phyloP scores from a whole-genome alignment of 37 sponge, comb jelly and placozoan species.

The Axinella damicornis region DNA sequence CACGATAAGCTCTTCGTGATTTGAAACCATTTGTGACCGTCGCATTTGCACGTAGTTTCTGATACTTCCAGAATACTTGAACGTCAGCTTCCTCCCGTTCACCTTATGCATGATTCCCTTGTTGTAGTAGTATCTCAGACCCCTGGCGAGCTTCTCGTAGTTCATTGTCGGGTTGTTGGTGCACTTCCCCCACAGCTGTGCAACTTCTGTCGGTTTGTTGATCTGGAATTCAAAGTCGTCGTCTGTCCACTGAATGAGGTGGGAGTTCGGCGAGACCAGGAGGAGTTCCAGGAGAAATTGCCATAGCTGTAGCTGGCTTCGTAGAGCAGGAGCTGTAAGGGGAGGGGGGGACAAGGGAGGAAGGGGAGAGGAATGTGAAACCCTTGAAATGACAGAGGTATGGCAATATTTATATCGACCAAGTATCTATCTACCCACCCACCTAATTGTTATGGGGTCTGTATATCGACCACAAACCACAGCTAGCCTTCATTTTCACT shows the following conservation, averaged over 20 bases:
- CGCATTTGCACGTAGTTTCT: constrained; percentile 40
- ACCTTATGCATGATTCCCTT: constrained; percentile 88
- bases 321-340: background rate
- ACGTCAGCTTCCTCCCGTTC: constrained; percentile 71
- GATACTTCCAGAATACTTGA: constrained; percentile 27
- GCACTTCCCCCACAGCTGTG: constrained; percentile 87
- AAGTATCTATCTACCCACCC: too few relatives aligned
- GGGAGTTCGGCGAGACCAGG: constrained; percentile 46
- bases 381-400: too few relatives aligned
- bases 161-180: constrained; percentile 89
- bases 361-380: too few relatives aligned
- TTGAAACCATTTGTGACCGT: constrained; percentile 1
- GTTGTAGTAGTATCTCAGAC: constrained; percentile 88
- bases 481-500: background rate
- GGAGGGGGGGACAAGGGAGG: background rate
- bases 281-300: constrained; percentile 95
- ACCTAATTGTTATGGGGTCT: too few relatives aligned
- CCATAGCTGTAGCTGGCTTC: constrained; percentile 74
- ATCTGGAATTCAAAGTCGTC: constrained; percentile 90
- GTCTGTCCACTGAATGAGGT: constrained; percentile 87
- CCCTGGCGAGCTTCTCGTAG: constrained; percentile 84
- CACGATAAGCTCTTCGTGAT: constrained; percentile 34
- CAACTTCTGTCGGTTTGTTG: constrained; percentile 83
- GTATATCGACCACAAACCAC: too few relatives aligned
- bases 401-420: too few relatives aligned